Evolutionary conservation across 2,888 invertebrate genomes (phyloP), one percentile per base, ranked within the genome.

Genomic region (Drosophila neonasuta): DNA sequence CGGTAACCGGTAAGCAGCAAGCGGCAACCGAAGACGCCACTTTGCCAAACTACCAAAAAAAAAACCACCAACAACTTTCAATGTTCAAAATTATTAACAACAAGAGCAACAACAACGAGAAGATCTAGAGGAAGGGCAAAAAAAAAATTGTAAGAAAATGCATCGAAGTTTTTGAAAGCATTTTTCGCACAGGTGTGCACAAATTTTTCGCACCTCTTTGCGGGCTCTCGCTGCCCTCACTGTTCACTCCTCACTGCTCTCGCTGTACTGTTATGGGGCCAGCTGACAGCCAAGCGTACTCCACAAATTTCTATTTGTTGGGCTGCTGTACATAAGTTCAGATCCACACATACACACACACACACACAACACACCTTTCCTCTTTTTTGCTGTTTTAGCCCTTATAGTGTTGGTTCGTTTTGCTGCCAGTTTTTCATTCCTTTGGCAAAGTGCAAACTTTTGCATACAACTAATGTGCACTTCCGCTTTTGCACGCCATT

Each of bases 381-480:
- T 9, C 6, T 11, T 36, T 34, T 20, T 4, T 34, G 34, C 10
- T 32, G 11, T 6, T 13, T 34, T 34, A 20, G 44, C 13, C 50
- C 48, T 24, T 39, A 13, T 10, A 36, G 42, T 45, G 20, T 3
- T 36, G 8, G n/a, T 49, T 63, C 42, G 50, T 55, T 49, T 52
- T 46, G 42, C 65, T 56, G 48, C 52, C 52, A 34, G 67, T 59
- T 74, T 68, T 60, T 64, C 67, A 62, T 69, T 69, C 67, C 61
- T 62, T 67, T 72, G 51, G 60, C 59, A 77, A 74, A 74, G 74
- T 74, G 72, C 56, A 76, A 77, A 77, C 77, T 81, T 84, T 83
- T 82, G 82, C 80, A 85, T 82, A 85, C 82, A 83, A 83, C 82
- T 85, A 83, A 83, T 83, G 82, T 85, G 82, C 85, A 83, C 85